Conservation (phyloP, 2,888 invertebrate species). For the Chironomus riparius region DNA sequence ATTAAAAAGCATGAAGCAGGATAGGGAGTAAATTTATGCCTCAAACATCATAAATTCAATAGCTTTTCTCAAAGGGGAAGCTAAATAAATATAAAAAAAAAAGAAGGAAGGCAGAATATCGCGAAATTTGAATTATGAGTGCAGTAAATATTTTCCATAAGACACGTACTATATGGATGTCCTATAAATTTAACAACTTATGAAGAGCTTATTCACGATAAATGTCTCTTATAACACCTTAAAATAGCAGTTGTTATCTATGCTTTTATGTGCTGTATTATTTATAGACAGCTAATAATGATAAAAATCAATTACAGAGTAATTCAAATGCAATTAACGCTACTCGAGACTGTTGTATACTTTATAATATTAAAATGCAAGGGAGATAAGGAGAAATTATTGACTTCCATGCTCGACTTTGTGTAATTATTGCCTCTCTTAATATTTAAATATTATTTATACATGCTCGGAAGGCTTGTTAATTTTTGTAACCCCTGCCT, state of each 20-base stretch:
- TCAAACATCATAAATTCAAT: slow-evolving; percentile 13
- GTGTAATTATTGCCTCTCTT: no score
- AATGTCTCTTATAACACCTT: background rate
- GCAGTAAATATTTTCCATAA: background rate
- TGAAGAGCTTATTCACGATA: background rate
- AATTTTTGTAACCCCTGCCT: no score
- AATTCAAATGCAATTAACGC: slow-evolving; percentile 21
- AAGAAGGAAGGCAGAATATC: no score
- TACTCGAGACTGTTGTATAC: no score
- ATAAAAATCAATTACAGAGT: slow-evolving; percentile 19
- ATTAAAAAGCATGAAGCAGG: slow-evolving; percentile 9
- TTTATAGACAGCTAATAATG: background rate
- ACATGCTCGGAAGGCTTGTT: no score
- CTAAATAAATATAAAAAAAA: no score
- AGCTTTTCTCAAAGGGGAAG: background rate
- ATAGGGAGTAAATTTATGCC: slow-evolving; percentile 7
- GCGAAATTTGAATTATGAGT: background rate
- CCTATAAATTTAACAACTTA: background rate
- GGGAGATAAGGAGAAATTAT: no score
- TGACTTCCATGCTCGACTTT: background rate
- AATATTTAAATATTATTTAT: no score
- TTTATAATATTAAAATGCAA: no score
- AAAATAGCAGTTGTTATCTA: no score
- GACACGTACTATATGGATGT: background rate
- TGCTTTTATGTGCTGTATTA: background rate